Evolutionary conservation across 2,113 vertebrate species (phyloP).

Genomic region (Petromus typicus): DNA sequence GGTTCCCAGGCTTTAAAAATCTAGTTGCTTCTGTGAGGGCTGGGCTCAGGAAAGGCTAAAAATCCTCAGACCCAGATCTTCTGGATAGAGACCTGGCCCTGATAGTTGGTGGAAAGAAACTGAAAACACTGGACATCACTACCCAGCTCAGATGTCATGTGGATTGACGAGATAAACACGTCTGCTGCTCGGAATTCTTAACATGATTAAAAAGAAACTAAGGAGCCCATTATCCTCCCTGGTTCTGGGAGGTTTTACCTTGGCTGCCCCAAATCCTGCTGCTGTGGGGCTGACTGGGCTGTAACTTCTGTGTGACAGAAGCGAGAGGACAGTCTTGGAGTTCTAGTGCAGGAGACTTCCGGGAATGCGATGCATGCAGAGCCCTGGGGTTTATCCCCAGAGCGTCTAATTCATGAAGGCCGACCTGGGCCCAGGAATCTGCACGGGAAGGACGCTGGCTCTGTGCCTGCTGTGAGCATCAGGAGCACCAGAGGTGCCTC

Average conservation of each 20-base stretch:
- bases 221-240: slow-evolving; percentile 60
- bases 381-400: not conserved
- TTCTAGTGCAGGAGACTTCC: too few relatives aligned
- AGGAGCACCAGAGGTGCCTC: not conserved
- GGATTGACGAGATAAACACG: slow-evolving; percentile 72
- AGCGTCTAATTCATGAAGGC: not conserved
- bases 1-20: not conserved
- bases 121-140: slow-evolving; percentile 26
- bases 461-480: accelerated
- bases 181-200: slow-evolving; percentile 66
- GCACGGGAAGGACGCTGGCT: not conserved
- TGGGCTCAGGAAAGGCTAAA: not conserved
- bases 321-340: not conserved
- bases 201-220: slow-evolving; percentile 72
- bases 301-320: not conserved
- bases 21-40: not conserved
- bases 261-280: not conserved
- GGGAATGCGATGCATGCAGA: not conserved
- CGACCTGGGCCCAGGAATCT: not conserved
- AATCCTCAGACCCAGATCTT: not conserved
- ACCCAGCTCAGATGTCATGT: slow-evolving; percentile 42
- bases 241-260: slow-evolving; percentile 28
- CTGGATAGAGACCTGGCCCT: not conserved
- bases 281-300: not conserved
- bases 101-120: slow-evolving; percentile 35